These are phyloP conservation scores for Nymphicus hollandicus DNA, from an alignment of 2,113 vertebrate genomes.

Conservation along the genomic window DNA sequence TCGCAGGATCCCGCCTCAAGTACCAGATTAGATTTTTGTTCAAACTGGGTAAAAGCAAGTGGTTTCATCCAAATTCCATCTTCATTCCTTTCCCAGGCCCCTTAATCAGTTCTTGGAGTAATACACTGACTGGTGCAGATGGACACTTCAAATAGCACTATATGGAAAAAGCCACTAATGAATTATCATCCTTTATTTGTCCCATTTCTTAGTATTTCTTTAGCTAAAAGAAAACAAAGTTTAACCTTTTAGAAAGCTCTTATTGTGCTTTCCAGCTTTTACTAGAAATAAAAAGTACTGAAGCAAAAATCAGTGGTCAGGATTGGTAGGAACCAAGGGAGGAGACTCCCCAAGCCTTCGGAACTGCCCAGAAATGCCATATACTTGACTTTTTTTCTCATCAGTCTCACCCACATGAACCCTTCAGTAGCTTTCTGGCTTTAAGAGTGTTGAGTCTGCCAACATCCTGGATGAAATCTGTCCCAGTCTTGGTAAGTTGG, in stretches of 20 bases:
- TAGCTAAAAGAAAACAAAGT: background rate
- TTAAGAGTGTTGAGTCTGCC: background rate
- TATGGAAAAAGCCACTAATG: background rate
- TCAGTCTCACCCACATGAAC: background rate
- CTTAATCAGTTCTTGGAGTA: background rate
- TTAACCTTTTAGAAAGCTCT: background rate
- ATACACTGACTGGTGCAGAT: background rate
- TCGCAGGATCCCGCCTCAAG: background rate
- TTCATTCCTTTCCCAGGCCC: background rate
- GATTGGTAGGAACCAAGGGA: background rate
- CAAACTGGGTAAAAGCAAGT: background rate
- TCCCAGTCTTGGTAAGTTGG: background rate
- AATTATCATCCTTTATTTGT: background rate
- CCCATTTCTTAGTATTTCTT: background rate
- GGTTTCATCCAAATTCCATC: background rate
- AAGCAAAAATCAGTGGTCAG: background rate
- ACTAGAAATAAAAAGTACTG: background rate
- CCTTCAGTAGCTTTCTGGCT: background rate
- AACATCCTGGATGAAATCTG: background rate
- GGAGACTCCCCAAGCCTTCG: background rate
- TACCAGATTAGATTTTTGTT: background rate
- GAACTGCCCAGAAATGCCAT: conserved; percentile 5
- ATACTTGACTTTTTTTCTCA: background rate
- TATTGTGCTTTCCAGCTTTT: background rate
- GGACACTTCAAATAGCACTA: background rate